A percentile compares a stretch with the other conserved stretches of the same genome.
phyloP scores from a whole-genome alignment of 1,140 invertebrate species.

The Akabosia matsudoensis region DNA sequence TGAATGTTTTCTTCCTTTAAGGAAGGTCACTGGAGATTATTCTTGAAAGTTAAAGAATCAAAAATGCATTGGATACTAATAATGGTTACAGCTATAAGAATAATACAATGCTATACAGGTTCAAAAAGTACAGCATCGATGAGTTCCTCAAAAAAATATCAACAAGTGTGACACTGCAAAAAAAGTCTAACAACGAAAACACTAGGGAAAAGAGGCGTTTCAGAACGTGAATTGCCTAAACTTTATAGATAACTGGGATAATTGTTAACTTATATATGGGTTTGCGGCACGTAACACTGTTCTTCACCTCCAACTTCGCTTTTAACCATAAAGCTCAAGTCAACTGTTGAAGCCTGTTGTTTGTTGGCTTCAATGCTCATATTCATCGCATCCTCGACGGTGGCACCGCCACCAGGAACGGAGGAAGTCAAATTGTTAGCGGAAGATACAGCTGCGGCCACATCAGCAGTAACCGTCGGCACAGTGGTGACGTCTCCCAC shows the following conservation, averaged over 20 bases:
- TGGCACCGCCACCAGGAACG: slow-evolving; percentile 16
- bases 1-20: neutral
- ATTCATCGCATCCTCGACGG: slow-evolving; percentile 18
- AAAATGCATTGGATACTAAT: too few relatives aligned
- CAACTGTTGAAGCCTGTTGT: slow-evolving; percentile 15
- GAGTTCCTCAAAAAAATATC: slow-evolving; percentile 1
- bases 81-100: too few relatives aligned
- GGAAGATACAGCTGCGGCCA: slow-evolving; percentile 20
- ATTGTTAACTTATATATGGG: slow-evolving; percentile 6
- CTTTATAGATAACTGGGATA: neutral
- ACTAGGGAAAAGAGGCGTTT: neutral
- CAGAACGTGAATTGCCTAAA: too few relatives aligned
- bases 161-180: neutral
- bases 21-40: neutral
- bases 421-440: slow-evolving; percentile 25
- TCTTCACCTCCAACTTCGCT: slow-evolving; percentile 15
- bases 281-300: slow-evolving; percentile 24
- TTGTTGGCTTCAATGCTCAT: slow-evolving; percentile 23
- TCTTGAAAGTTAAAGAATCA: too few relatives aligned
- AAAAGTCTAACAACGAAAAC: neutral
- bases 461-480: slow-evolving; percentile 19
- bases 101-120: neutral
- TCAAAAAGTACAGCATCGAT: neutral
- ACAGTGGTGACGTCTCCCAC: slow-evolving; percentile 16
- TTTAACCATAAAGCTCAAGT: slow-evolving; percentile 13